A percentile compares a stretch with the other conserved stretches of the same genome.
Conservation (phyloP, 2,888 invertebrate genomes). For the Epinotia demarniana region DNA sequence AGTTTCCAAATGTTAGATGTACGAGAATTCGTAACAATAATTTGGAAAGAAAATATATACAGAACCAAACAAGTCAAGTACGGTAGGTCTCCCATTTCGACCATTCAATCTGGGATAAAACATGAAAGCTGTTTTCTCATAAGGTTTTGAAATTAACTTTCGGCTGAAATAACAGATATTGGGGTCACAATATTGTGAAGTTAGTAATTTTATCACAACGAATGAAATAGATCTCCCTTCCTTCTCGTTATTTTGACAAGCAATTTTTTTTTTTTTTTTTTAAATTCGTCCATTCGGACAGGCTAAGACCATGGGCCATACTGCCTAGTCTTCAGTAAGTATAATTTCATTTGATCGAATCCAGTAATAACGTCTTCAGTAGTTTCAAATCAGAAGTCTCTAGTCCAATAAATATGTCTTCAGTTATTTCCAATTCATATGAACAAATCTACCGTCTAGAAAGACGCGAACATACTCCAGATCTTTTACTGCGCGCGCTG, state of each 20-base stretch:
- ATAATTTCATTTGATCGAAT: too few relatives aligned
- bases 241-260: conserved; percentile 61
- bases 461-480: too few relatives aligned
- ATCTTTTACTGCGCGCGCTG: too few relatives aligned
- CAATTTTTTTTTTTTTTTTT: too few relatives aligned
- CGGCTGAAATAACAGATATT: conserved; percentile 60
- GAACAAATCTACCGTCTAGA: too few relatives aligned
- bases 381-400: too few relatives aligned
- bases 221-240: conserved; percentile 61
- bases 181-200: conserved; percentile 59
- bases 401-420: too few relatives aligned
- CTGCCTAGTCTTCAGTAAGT: too few relatives aligned
- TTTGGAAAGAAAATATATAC: conserved; percentile 89
- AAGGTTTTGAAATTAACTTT: conserved; percentile 58
- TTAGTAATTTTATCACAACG: conserved; percentile 58
- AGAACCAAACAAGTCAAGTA: conserved; percentile 87
- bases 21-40: conserved; percentile 90
- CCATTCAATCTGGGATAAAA: conserved; percentile 59
- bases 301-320: too few relatives aligned
- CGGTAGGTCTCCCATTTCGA: conserved; percentile 84
- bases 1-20: conserved; percentile 94
- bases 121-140: conserved; percentile 50
- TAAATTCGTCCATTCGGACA: too few relatives aligned
- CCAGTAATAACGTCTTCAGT: too few relatives aligned
- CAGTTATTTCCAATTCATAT: too few relatives aligned